phyloP scores from a whole-genome alignment of 1,140 invertebrate species.

The Aphelinus certus region DNA sequence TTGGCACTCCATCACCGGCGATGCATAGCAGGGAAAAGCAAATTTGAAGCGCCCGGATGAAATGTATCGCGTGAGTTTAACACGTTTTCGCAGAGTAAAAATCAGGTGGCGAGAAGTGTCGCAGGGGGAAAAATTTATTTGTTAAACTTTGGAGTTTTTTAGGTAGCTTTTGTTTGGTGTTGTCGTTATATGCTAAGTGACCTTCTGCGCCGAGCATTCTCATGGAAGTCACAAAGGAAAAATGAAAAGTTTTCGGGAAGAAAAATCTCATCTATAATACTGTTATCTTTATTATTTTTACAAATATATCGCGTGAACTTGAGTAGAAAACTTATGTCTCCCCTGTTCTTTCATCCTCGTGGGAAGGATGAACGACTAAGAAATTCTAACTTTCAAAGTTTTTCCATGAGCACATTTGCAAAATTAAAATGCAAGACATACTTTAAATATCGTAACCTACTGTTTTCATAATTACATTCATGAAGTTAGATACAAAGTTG shows the following conservation, averaged over 20 bases:
- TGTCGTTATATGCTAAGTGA: neutral
- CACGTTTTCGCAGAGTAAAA: conserved; percentile 11
- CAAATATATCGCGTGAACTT: conserved; percentile 36
- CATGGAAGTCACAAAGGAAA: neutral
- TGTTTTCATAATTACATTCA: too few species aligned
- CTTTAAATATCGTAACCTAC: too few species aligned
- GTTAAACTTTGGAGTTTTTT: conserved; percentile 27
- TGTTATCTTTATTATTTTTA: conserved; percentile 37
- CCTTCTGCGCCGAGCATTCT: conserved; percentile 11
- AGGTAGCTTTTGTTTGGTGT: neutral
- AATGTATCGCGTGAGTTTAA: conserved; percentile 1
- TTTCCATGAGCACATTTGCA: too few species aligned
- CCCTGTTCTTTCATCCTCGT: neutral
- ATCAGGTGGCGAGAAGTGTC: neutral
- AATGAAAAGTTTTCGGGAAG: neutral
- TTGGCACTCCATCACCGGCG: conserved; percentile 4
- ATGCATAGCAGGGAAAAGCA: too few species aligned
- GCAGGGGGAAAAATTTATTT: conserved; percentile 24
- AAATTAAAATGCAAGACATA: too few species aligned
- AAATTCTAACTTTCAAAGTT: too few species aligned
- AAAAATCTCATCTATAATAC: conserved; percentile 23
- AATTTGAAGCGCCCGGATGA: too few species aligned
- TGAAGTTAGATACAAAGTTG: too few species aligned
- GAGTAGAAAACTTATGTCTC: conserved; percentile 6
- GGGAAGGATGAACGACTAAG: neutral